A percentile compares a stretch with the other conserved stretches of the same genome.
Conservation (phyloP, 2,888 invertebrate genomes). For the Abscondita cerata region DNA sequence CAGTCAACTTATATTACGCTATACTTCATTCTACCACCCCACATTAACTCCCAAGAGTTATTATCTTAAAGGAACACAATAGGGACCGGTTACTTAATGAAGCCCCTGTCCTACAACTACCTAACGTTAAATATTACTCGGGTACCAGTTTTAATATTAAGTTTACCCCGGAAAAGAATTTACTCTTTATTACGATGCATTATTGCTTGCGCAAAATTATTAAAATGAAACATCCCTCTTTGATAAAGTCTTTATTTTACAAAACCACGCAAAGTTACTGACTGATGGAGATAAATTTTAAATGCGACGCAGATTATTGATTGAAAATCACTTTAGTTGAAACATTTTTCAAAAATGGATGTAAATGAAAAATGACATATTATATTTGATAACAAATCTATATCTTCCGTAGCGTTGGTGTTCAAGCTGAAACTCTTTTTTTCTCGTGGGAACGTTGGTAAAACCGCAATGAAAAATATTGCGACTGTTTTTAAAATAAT, state of each 20-base stretch:
- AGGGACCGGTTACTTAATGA: conserved; percentile 35
- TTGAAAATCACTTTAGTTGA: conserved; percentile 18
- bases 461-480: conserved; percentile 59
- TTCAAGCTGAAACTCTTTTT: conserved; percentile 28
- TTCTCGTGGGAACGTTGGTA: conserved; percentile 50
- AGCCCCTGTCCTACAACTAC: conserved; percentile 25
- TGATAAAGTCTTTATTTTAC: not conserved
- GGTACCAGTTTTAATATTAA: conserved; percentile 8
- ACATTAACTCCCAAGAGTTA: conserved; percentile 45
- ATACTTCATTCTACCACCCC: conserved; percentile 41
- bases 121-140: conserved; percentile 11
- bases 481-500: too few species aligned
- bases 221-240: too few species aligned
- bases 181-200: not conserved
- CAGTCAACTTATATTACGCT: conserved; percentile 51
- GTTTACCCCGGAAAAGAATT: conserved; percentile 3
- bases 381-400: conserved; percentile 40
- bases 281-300: not conserved
- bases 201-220: not conserved
- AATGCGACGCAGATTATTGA: not conserved
- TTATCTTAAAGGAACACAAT: conserved; percentile 39
- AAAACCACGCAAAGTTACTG: not conserved
- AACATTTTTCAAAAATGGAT: conserved; percentile 27
- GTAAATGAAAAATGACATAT: conserved; percentile 38
- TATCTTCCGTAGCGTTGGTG: conserved; percentile 34